These are phyloP conservation scores for Drosophila paranaensis DNA, from an alignment of 2,888 invertebrate species.

Conservation along the genomic window DNA sequence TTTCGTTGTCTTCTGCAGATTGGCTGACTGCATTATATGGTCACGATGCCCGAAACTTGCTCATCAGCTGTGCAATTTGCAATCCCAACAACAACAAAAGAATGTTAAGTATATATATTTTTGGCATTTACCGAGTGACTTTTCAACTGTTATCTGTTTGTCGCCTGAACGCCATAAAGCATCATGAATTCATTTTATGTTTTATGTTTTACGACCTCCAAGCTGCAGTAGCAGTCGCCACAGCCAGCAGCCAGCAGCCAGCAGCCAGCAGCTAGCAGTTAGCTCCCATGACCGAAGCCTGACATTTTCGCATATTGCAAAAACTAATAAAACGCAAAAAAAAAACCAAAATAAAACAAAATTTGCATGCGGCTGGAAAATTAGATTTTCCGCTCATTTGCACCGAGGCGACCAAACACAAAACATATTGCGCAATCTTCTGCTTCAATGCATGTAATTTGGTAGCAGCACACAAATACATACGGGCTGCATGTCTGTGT, in stretches of 20 bases:
- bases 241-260: constrained; percentile 11
- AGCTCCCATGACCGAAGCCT: constrained; percentile 38
- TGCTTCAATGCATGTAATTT: constrained; percentile 67
- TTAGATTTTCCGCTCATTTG: constrained; percentile 78
- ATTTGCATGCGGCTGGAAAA: constrained; percentile 69
- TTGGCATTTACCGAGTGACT: constrained; percentile 6
- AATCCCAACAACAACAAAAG: constrained; percentile 12
- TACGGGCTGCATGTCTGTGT: constrained; percentile 8
- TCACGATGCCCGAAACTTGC: constrained; percentile 44
- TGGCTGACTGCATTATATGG: constrained; percentile 51
- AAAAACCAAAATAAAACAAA: constrained; percentile 18
- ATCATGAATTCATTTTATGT: constrained; percentile 24
- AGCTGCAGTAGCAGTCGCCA: constrained; percentile 21
- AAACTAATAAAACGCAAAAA: constrained; percentile 11
- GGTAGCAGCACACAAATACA: constrained; percentile 8
- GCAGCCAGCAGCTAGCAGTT: constrained; percentile 5
- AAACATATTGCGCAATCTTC: constrained; percentile 76
- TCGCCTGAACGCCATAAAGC: constrained; percentile 29
- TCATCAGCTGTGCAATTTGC: constrained; percentile 42
- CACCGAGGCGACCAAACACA: constrained; percentile 50
- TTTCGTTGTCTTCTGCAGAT: constrained; percentile 46
- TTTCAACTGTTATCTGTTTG: constrained; percentile 15
- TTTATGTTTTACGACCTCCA: constrained; percentile 45
- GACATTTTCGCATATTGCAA: constrained; percentile 48
- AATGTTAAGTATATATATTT: constrained; percentile 34